These are phyloP conservation scores for Tuta absoluta DNA, from an alignment of 2,888 invertebrate genomes.

Conservation along the genomic window DNA sequence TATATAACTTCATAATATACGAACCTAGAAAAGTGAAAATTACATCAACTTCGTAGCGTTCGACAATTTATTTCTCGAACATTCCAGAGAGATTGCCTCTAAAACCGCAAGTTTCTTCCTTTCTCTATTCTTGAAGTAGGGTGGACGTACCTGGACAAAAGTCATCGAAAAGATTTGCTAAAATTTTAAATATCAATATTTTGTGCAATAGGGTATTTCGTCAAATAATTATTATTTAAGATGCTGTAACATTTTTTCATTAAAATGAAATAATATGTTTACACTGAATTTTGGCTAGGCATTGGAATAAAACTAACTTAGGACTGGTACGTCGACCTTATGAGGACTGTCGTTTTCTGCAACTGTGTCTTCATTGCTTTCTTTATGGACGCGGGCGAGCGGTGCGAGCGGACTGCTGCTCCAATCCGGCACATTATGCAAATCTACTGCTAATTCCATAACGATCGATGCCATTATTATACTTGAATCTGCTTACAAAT, in stretches of 20 bases:
- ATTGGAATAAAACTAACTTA: too few relatives aligned
- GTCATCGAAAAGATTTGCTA: too few relatives aligned
- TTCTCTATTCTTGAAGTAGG: background rate
- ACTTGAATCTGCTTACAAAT: slow-evolving; percentile 4
- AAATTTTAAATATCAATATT: too few relatives aligned
- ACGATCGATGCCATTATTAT: slow-evolving; percentile 11
- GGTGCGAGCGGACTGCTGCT: background rate
- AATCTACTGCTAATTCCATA: slow-evolving; percentile 11
- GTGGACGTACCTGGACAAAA: too few relatives aligned
- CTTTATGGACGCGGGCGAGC: background rate
- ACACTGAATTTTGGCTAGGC: too few relatives aligned
- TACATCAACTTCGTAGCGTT: background rate
- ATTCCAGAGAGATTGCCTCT: background rate
- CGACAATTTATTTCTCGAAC: background rate
- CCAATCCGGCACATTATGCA: slow-evolving; percentile 11
- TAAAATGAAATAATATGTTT: too few relatives aligned
- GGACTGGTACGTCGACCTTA: background rate
- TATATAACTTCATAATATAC: background rate
- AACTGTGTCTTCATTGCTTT: background rate
- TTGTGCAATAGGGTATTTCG: too few relatives aligned
- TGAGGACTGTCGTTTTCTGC: slow-evolving; percentile 2
- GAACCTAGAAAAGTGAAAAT: slow-evolving; percentile 2
- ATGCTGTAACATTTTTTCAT: too few relatives aligned
- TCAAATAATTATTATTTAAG: too few relatives aligned
- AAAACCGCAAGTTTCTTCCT: background rate